These are phyloP conservation scores for Trichopoda pennipes DNA, from an alignment of 2,888 invertebrate species.

Conservation along the genomic window DNA sequence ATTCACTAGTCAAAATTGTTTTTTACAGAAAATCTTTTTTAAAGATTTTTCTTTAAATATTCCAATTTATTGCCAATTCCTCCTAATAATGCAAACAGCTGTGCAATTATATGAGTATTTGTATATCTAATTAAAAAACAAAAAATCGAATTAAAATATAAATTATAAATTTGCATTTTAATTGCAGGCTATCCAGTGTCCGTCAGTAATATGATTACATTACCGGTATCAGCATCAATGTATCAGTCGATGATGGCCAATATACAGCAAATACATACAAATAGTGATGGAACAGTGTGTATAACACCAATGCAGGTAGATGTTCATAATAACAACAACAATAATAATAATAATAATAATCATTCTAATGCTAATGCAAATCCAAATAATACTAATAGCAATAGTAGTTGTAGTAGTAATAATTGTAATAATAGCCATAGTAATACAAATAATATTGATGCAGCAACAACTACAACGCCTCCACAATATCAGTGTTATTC, in stretches of 20 bases:
- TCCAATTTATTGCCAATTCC: too few species aligned
- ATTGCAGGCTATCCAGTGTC: constrained; percentile 85
- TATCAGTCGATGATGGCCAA: constrained; percentile 97
- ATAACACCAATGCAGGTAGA: constrained; percentile 92
- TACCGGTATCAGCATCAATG: constrained; percentile 96
- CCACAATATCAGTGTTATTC: constrained; percentile 71
- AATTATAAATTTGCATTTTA: constrained; percentile 43
- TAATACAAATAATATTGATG: constrained; percentile 28
- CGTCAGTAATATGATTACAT: constrained; percentile 96
- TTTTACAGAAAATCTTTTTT: too few species aligned
- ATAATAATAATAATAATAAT: constrained; percentile 69
- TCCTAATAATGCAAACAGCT: too few species aligned
- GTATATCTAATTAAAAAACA: background rate
- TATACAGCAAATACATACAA: constrained; percentile 88
- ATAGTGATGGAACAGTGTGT: constrained; percentile 90
- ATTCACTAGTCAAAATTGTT: too few species aligned
- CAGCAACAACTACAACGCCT: constrained; percentile 57
- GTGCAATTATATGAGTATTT: too few species aligned
- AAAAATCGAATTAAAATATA: background rate
- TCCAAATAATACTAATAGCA: constrained; percentile 36
- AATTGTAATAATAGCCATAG: constrained; percentile 44
- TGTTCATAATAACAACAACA: constrained; percentile 73
- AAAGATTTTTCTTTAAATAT: too few species aligned
- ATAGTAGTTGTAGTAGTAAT: constrained; percentile 35
- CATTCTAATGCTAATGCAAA: constrained; percentile 31